phyloP scores from a whole-genome alignment of 2,888 invertebrate species.

The Netelia melanura region DNA sequence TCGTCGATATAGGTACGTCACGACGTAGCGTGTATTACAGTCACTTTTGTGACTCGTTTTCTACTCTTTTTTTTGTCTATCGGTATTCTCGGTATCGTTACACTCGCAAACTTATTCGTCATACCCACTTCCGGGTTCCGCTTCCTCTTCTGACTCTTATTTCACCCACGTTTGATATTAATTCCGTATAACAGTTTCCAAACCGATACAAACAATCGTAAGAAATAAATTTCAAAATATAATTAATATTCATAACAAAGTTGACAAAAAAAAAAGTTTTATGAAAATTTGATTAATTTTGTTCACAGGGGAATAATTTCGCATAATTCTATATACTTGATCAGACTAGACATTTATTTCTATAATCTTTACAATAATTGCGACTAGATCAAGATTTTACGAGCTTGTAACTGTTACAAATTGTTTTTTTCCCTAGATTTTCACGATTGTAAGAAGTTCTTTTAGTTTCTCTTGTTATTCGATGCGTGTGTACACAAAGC shows the following conservation, averaged over 20 bases:
- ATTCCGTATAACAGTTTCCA: no score
- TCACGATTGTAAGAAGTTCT: not conserved
- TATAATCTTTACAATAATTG: not conserved
- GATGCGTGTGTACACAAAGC: not conserved
- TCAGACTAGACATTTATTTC: not conserved
- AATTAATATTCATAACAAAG: not conserved
- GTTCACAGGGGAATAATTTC: not conserved
- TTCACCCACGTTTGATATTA: not conserved
- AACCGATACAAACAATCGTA: no score
- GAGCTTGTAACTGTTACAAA: not conserved
- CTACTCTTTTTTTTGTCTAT: slow-evolving; percentile 25
- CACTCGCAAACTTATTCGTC: slow-evolving; percentile 43
- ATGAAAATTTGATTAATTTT: not conserved
- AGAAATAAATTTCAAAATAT: not conserved
- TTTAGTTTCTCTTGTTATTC: slow-evolving; percentile 7
- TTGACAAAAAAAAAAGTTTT: not conserved
- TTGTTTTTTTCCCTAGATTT: slow-evolving; percentile 26
- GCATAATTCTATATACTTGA: not conserved
- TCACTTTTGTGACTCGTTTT: slow-evolving; percentile 36
- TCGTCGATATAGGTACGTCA: not conserved
- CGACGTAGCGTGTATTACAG: slow-evolving; percentile 54
- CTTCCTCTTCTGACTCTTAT: slow-evolving; percentile 6
- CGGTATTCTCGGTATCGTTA: slow-evolving; percentile 57
- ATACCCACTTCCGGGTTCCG: slow-evolving; percentile 38
- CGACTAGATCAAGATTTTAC: not conserved